These are phyloP conservation scores for Caenorhabditis auriculariae DNA, from an alignment of 2,888 invertebrate genomes.

Conservation along the genomic window DNA sequence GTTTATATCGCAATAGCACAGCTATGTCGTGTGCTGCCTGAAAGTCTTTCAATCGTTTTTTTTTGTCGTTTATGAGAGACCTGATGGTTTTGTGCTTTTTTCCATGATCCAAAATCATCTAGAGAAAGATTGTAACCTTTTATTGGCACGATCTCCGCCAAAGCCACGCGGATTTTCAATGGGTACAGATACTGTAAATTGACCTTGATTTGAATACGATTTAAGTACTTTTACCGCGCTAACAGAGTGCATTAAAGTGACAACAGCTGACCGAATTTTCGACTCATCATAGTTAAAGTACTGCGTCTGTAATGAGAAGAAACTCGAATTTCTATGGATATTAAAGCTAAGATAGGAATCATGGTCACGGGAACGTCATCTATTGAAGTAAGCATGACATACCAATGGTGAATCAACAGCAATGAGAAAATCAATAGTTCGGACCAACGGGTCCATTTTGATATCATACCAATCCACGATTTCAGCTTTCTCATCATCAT, in stretches of 20 bases:
- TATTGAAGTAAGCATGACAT: constrained; percentile 1
- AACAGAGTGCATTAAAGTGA: constrained; percentile 34
- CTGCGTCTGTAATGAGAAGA: constrained; percentile 18
- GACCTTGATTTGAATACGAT: neutral
- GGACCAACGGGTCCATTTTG: constrained; percentile 12
- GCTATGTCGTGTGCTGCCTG: constrained; percentile 37
- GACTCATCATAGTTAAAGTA: constrained; percentile 30
- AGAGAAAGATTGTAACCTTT: constrained; percentile 36
- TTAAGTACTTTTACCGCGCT: constrained; percentile 26
- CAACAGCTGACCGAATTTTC: constrained; percentile 19
- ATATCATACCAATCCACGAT: constrained; percentile 36
- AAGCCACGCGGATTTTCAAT: constrained; percentile 31
- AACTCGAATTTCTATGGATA: neutral
- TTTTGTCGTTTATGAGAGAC: constrained; percentile 1
- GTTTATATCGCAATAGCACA: constrained; percentile 35
- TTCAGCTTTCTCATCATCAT: constrained; percentile 4
- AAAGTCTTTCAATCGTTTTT: neutral
- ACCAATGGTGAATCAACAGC: constrained; percentile 35
- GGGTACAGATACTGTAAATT: constrained; percentile 39
- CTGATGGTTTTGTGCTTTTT: constrained; percentile 27
- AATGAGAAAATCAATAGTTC: constrained; percentile 28
- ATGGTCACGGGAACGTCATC: neutral
- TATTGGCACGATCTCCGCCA: constrained; percentile 37
- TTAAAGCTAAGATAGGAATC: neutral
- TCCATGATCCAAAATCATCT: constrained; percentile 40